phyloP scores from a whole-genome alignment of 1,140 invertebrate genomes.

The Euschistus heros region DNA sequence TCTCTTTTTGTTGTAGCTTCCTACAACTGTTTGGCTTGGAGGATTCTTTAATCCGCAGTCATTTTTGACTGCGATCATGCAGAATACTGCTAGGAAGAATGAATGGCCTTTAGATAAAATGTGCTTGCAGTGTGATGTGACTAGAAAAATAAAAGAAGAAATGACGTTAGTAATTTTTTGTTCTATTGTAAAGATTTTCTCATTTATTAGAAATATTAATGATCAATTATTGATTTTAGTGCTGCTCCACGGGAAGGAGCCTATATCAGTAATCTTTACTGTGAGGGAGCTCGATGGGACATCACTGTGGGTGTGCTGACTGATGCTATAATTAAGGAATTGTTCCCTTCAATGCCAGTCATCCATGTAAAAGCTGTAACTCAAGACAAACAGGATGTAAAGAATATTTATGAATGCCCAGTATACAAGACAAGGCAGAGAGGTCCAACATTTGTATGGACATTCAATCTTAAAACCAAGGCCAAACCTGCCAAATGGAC shows the following conservation, averaged over 20 bases:
- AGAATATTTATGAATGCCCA: slow-evolving; percentile 85
- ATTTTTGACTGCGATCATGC: slow-evolving; percentile 94
- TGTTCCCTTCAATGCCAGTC: slow-evolving; percentile 85
- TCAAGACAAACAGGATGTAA: slow-evolving; percentile 63
- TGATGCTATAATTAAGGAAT: slow-evolving; percentile 78
- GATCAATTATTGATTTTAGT: slow-evolving; percentile 35
- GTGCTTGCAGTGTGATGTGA: slow-evolving; percentile 89
- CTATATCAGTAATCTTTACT: slow-evolving; percentile 78
- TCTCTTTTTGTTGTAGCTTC: slow-evolving; percentile 43
- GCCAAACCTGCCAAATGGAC: slow-evolving; percentile 86
- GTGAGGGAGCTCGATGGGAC: slow-evolving; percentile 93
- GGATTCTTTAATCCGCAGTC: slow-evolving; percentile 96
- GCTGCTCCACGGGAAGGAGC: slow-evolving; percentile 81
- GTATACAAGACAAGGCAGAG: slow-evolving; percentile 81
- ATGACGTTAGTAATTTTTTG: slow-evolving; percentile 45
- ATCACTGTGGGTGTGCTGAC: slow-evolving; percentile 58
- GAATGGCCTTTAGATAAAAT: slow-evolving; percentile 93
- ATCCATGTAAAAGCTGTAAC: slow-evolving; percentile 60
- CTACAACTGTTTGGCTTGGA: slow-evolving; percentile 78
- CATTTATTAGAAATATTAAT: background rate
- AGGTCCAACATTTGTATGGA: slow-evolving; percentile 91
- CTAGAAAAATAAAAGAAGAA: slow-evolving; percentile 81
- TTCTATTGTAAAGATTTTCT: slow-evolving; percentile 2
- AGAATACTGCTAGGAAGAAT: slow-evolving; percentile 87
- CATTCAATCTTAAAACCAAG: slow-evolving; percentile 84